Evolutionary conservation across 1,140 invertebrate species (phyloP).

Genomic region (Adoxophyes honmai): DNA sequence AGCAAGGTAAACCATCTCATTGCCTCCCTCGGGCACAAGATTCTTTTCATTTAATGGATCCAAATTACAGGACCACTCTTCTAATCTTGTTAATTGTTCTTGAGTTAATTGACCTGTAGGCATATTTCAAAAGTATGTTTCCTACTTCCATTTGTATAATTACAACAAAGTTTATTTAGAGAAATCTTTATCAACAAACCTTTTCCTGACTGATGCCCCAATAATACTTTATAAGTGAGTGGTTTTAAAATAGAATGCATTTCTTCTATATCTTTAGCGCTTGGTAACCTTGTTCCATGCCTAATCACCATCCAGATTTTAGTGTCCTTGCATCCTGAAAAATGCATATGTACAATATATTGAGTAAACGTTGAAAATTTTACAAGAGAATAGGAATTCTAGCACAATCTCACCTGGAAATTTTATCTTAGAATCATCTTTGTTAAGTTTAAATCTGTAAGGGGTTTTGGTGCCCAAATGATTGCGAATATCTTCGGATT

Average conservation of each 20-base stretch:
- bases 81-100: slow-evolving; percentile 42
- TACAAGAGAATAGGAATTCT: no score
- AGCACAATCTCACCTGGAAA: slow-evolving; percentile 42
- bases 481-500: slow-evolving; percentile 39
- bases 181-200: slow-evolving; percentile 41
- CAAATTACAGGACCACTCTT: slow-evolving; percentile 46
- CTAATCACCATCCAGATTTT: slow-evolving; percentile 67
- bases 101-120: slow-evolving; percentile 46
- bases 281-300: slow-evolving; percentile 61
- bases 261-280: slow-evolving; percentile 48
- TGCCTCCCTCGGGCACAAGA: slow-evolving; percentile 56
- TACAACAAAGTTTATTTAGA: no score
- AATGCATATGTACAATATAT: slow-evolving; percentile 8
- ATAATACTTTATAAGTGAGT: slow-evolving; percentile 50
- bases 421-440: slow-evolving; percentile 51
- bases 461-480: slow-evolving; percentile 58
- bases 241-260: slow-evolving; percentile 43
- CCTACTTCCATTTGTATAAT: no score
- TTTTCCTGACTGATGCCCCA: slow-evolving; percentile 41
- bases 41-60: slow-evolving; percentile 44
- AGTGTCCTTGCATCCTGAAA: slow-evolving; percentile 52
- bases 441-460: slow-evolving; percentile 55
- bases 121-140: no score
- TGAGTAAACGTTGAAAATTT: neutral
- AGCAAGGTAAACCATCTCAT: slow-evolving; percentile 62